Evolutionary conservation across 1,140 invertebrate genomes (phyloP).

Genomic region (Littorina saxatilis): DNA sequence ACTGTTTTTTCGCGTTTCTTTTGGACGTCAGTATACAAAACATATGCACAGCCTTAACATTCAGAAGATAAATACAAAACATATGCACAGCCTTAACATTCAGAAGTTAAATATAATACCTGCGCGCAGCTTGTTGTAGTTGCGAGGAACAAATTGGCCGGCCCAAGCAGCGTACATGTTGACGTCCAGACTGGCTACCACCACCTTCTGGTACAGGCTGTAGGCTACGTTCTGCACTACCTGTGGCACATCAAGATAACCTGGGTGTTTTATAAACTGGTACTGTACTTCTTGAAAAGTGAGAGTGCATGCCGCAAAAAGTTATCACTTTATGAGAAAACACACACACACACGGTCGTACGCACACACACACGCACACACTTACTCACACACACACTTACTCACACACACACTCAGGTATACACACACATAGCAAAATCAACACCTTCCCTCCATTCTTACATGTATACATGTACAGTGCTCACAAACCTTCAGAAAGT

Average conservation of each 20-base stretch:
- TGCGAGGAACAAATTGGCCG: slow-evolving; percentile 31
- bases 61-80: neutral
- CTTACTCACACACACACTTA: neutral
- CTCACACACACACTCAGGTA: neutral
- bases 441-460: neutral
- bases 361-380: neutral
- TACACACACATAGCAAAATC: neutral
- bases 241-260: neutral
- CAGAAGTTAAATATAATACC: neutral
- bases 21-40: too few species aligned
- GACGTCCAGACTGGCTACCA: slow-evolving; percentile 26
- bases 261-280: too few species aligned
- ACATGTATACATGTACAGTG: too few species aligned
- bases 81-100: neutral
- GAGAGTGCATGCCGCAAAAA: neutral
- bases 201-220: slow-evolving; percentile 17
- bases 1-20: too few species aligned
- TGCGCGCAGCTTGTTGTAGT: slow-evolving; percentile 22
- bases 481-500: too few species aligned
- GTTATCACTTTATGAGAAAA: neutral
- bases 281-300: neutral
- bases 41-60: neutral
- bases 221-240: slow-evolving; percentile 13
- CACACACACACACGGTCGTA: neutral
- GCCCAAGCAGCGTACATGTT: slow-evolving; percentile 28